Evolutionary conservation across 2,888 invertebrate species (phyloP), one percentile per base, ranked within the genome.

Genomic region (Salpingus planirostris): DNA sequence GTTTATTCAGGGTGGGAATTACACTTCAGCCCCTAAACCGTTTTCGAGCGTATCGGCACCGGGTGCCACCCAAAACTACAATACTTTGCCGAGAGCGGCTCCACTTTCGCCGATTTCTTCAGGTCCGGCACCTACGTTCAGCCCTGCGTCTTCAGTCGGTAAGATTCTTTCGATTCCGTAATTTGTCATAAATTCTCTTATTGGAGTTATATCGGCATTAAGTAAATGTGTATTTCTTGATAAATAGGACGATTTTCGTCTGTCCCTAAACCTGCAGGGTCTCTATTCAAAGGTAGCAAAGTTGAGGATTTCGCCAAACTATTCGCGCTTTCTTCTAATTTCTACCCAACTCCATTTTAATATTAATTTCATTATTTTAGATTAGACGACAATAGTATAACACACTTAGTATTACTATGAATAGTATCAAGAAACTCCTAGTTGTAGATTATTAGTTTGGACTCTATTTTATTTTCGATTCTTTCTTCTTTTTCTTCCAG

Each of bases 1-100:
- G n/a, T n/a, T n/a, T n/a, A n/a, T n/a, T 33, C 43, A 40, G 33
- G 24, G 43, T 24, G 41, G 42, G 14, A 54, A 44, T 33, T 40
- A 44, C 18, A 70, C 73, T 21, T n/a, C n/a, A n/a, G 74, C 73
- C 2, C 76, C 77, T 22, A 74, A 73, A 57, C 76, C 76, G 13
- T 78, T 77, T 54, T 60, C 63, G 3, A 64, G 62, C 38, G 62
- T 64, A n/a, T 71, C 69, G 22, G 73, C 74, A 14, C 74, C 76
- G 5, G 59, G 73, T 32, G 73, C 75, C 49, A 13, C n/a, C n/a
- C n/a, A n/a, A n/a, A n/a, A 38, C 50, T 24, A 8, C 8, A 42
- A 30, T 33, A 44, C 46, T 23, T 31, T 51, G 13, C 45, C 46
- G 6, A 49, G 47, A 27, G 40, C 47, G 13, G 52, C 52, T n/a